Conservation (phyloP, 2,888 invertebrate genomes). For the Fabriciana adippe region DNA sequence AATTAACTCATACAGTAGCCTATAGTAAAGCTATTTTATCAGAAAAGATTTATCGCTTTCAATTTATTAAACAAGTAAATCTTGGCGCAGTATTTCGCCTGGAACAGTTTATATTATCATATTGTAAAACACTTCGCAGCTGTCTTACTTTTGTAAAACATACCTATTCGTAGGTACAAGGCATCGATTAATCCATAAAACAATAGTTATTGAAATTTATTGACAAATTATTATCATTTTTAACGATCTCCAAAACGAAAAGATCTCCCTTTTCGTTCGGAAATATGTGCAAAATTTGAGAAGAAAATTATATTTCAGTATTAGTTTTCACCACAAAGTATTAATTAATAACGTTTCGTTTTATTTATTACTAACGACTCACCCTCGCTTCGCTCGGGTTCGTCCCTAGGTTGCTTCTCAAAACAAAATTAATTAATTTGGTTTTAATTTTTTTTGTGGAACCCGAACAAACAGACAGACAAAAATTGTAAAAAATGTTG, state of each 20-base stretch:
- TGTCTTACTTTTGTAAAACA: slow-evolving; percentile 32
- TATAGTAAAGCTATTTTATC: slow-evolving; percentile 25
- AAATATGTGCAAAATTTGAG: too few relatives aligned
- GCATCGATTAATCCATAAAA: slow-evolving; percentile 22
- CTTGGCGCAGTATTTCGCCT: slow-evolving; percentile 26
- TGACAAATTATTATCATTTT: slow-evolving; percentile 25
- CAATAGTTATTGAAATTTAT: slow-evolving; percentile 33
- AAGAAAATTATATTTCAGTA: too few relatives aligned
- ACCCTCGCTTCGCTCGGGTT: too few relatives aligned
- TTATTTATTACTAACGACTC: too few relatives aligned
- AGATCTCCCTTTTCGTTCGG: neutral
- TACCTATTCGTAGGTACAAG: neutral
- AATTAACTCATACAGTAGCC: slow-evolving; percentile 30
- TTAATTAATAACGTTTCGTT: too few relatives aligned
- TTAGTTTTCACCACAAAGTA: too few relatives aligned
- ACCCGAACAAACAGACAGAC: too few relatives aligned
- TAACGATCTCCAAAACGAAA: neutral
- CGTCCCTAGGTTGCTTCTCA: too few relatives aligned
- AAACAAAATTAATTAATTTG: too few relatives aligned
- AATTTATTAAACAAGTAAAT: slow-evolving; percentile 28
- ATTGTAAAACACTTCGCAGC: slow-evolving; percentile 39
- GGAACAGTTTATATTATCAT: slow-evolving; percentile 22
- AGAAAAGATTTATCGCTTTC: slow-evolving; percentile 24
- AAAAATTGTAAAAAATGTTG: too few relatives aligned
- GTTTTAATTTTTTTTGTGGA: too few relatives aligned